Evolutionary conservation across 2,888 invertebrate species (phyloP).

Genomic region (Cosmia pyralina): DNA sequence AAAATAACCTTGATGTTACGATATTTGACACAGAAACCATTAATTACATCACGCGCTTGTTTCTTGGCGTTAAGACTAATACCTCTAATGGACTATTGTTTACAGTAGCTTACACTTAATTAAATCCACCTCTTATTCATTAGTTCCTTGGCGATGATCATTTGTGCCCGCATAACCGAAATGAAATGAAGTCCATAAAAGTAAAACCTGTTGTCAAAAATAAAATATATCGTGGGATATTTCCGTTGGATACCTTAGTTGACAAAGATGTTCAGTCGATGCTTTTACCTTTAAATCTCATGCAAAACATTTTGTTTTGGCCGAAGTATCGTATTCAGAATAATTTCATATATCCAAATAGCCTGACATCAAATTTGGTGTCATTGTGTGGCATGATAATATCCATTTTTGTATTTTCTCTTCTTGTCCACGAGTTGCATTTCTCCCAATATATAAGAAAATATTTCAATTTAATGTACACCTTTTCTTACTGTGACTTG

Average conservation of each 20-base stretch:
- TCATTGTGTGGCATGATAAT: too few relatives aligned
- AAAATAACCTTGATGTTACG: too few relatives aligned
- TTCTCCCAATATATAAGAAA: not conserved
- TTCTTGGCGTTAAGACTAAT: too few relatives aligned
- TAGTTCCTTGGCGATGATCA: not conserved
- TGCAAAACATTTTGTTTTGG: not conserved
- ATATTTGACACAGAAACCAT: too few relatives aligned
- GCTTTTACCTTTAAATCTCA: not conserved
- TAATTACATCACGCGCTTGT: too few relatives aligned
- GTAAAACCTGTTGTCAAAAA: not conserved
- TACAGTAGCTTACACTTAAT: too few relatives aligned
- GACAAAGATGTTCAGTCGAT: not conserved
- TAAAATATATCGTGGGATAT: not conserved
- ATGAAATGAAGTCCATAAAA: not conserved
- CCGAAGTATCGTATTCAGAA: not conserved
- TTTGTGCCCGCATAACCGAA: not conserved
- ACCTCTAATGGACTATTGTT: too few relatives aligned
- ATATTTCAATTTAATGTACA: not conserved
- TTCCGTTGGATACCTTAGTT: not conserved
- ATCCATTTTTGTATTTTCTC: too few relatives aligned
- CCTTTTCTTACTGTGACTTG: not conserved
- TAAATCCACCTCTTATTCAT: too few relatives aligned
- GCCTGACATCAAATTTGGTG: not conserved
- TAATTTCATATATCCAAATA: conserved; percentile 1
- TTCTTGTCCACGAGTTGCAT: conserved; percentile 3